phyloP scores from a whole-genome alignment of 2,113 vertebrate genomes.

The Speoplatyrhinus poulsoni region DNA sequence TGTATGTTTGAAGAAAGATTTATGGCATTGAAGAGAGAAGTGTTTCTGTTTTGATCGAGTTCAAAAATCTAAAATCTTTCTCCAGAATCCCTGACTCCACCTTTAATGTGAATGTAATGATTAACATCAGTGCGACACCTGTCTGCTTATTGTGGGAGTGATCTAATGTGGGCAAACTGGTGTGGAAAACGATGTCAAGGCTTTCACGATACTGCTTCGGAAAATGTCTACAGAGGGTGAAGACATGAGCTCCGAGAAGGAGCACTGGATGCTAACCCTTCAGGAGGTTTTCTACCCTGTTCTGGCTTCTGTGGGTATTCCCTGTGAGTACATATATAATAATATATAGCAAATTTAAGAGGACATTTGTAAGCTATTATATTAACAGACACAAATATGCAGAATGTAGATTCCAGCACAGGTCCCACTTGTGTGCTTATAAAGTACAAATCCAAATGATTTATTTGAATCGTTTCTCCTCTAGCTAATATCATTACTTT shows the following conservation, averaged over 20 bases:
- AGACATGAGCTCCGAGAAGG: constrained; percentile 46
- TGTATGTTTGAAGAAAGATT: background rate
- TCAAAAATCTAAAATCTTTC: no score
- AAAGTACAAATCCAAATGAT: background rate
- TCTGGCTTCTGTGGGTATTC: constrained; percentile 66
- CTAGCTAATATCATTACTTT: constrained; percentile 70
- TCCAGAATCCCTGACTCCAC: no score
- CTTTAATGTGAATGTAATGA: background rate
- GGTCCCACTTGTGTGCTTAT: no score
- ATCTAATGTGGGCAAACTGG: background rate
- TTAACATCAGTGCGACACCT: constrained; percentile 2
- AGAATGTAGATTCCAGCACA: background rate
- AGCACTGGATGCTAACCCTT: constrained; percentile 70
- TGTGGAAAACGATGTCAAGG: background rate
- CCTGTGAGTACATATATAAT: constrained; percentile 63
- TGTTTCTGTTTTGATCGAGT: no score
- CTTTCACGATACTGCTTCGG: background rate
- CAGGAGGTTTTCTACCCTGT: constrained; percentile 69
- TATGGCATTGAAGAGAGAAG: background rate
- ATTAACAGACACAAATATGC: background rate
- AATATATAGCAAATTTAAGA: background rate
- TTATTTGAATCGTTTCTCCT: background rate
- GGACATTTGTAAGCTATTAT: background rate
- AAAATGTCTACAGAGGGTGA: background rate
- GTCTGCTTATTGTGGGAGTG: constrained; percentile 33